Evolutionary conservation across 2,113 vertebrate genomes (phyloP).

Genomic region (Diglossa brunneiventris): DNA sequence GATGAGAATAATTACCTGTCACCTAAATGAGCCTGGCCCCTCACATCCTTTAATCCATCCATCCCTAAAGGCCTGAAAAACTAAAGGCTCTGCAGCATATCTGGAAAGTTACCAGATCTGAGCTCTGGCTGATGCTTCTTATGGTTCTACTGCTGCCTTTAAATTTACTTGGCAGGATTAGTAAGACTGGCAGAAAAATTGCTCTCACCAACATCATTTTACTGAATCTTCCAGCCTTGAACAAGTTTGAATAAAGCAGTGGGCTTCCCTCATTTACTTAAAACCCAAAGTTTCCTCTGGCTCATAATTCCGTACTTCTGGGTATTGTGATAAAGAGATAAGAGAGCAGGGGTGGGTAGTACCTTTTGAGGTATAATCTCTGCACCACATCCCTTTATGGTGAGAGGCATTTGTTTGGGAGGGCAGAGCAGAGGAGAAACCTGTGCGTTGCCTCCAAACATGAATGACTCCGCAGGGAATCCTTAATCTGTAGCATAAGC

Average conservation of each 20-base stretch:
- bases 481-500: not conserved
- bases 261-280: not conserved
- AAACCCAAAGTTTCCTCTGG: not conserved
- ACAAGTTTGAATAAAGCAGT: not conserved
- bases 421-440: not conserved
- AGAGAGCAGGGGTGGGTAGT: not conserved
- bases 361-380: not conserved
- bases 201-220: not conserved
- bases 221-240: not conserved
- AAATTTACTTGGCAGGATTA: constrained; percentile 39
- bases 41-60: not conserved
- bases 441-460: not conserved
- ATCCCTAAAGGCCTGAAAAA: constrained; percentile 25
- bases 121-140: constrained; percentile 3
- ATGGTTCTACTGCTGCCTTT: not conserved
- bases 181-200: constrained; percentile 26
- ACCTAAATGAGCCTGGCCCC: not conserved
- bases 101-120: constrained; percentile 43
- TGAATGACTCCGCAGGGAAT: not conserved
- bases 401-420: not conserved
- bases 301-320: not conserved
- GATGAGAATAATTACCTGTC: not conserved
- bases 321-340: not conserved
- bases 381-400: not conserved
- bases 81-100: not conserved